These are phyloP conservation scores for Melinopterus prodromus DNA, from an alignment of 2,888 invertebrate genomes.

Conservation along the genomic window DNA sequence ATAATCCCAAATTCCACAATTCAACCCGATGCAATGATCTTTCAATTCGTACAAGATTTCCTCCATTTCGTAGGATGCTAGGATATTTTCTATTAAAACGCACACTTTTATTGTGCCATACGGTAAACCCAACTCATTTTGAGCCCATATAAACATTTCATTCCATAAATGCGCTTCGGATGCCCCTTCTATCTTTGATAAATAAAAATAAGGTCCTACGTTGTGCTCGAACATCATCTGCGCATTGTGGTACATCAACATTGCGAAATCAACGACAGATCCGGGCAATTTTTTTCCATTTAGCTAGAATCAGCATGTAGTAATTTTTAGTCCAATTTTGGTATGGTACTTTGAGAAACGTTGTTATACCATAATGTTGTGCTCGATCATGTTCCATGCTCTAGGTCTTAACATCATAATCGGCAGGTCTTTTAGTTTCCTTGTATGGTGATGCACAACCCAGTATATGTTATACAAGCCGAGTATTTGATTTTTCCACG, in stretches of 20 bases:
- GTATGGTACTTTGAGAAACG: not conserved
- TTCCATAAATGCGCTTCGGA: conserved; percentile 75
- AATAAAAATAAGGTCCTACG: conserved; percentile 74
- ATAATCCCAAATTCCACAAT: conserved; percentile 82
- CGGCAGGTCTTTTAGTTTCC: conserved; percentile 65
- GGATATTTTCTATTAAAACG: conserved; percentile 75
- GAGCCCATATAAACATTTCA: conserved; percentile 72
- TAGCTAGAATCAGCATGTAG: conserved; percentile 55
- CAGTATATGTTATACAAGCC: conserved; percentile 69
- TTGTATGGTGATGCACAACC: conserved; percentile 64
- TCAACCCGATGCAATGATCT: conserved; percentile 74
- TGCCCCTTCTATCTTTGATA: conserved; percentile 74
- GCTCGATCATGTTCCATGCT: conserved; percentile 79
- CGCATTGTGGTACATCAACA: conserved; percentile 73
- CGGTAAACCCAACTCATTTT: conserved; percentile 65
- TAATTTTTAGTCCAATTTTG: not conserved
- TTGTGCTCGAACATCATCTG: conserved; percentile 63
- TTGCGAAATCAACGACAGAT: conserved; percentile 73
- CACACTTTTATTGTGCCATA: conserved; percentile 74
- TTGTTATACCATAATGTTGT: conserved; percentile 65
- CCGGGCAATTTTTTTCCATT: conserved; percentile 70
- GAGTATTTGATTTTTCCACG: conserved; percentile 73
- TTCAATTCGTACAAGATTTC: conserved; percentile 72
- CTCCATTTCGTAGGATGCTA: conserved; percentile 74
- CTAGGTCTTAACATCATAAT: conserved; percentile 73